Evolutionary conservation across 1,140 invertebrate species (phyloP).

Genomic region (Bicyclus anynana): DNA sequence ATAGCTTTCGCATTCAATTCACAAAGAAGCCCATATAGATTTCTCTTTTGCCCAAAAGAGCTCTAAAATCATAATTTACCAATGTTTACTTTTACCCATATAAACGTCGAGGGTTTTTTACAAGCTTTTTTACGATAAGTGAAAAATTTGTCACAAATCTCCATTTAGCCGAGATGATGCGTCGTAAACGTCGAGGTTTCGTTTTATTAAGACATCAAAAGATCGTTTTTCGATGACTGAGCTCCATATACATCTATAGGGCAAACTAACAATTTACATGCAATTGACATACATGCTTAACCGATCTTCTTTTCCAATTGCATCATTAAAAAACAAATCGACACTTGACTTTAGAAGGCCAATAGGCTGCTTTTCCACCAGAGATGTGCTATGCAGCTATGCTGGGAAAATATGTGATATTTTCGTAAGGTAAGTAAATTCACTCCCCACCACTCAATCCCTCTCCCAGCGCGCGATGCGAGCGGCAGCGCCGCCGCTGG

Average conservation of each 20-base stretch:
- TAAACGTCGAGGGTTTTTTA: slow-evolving; percentile 12
- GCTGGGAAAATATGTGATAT: no score
- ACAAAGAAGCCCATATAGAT: background rate
- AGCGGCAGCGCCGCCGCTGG: no score
- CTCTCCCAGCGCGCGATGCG: no score
- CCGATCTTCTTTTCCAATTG: no score
- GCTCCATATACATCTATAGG: background rate
- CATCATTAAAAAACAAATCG: no score
- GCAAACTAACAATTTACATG: slow-evolving; percentile 19
- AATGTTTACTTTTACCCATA: slow-evolving; percentile 3
- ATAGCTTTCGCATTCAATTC: no score
- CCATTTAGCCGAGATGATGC: slow-evolving; percentile 9
- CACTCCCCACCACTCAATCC: no score
- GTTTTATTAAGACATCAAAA: slow-evolving; percentile 28
- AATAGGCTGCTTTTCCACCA: no score
- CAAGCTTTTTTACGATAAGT: slow-evolving; percentile 16
- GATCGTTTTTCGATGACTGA: slow-evolving; percentile 2
- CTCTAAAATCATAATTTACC: slow-evolving; percentile 10
- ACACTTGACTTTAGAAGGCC: no score
- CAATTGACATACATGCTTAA: slow-evolving; percentile 1
- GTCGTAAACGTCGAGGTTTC: slow-evolving; percentile 17
- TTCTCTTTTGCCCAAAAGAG: background rate
- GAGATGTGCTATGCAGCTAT: no score
- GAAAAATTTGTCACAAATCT: slow-evolving; percentile 16
- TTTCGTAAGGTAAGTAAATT: no score